These are phyloP conservation scores for Andrena camellia DNA, from an alignment of 2,888 invertebrate genomes.

Conservation along the genomic window DNA sequence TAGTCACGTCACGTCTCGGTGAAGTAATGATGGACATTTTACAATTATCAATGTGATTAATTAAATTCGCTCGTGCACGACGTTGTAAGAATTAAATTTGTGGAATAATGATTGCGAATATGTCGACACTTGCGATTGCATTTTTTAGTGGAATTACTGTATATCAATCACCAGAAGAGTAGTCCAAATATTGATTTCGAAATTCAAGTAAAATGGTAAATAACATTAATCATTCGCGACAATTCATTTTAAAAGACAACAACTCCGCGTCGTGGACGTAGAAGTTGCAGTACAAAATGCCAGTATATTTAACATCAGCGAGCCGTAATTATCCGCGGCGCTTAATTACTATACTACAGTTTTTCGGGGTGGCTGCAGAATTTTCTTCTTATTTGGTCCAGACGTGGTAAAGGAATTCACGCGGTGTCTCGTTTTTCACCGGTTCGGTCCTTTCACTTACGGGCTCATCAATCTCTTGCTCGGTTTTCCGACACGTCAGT, in stretches of 20 bases:
- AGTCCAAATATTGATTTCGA: background rate
- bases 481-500: constrained; percentile 58
- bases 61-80: constrained; percentile 9
- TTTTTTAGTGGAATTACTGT: background rate
- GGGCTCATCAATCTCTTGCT: constrained; percentile 70
- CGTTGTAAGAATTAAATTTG: background rate
- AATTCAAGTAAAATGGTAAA: background rate
- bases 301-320: constrained; percentile 33
- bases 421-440: constrained; percentile 62
- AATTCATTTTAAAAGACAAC: constrained; percentile 11
- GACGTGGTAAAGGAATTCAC: constrained; percentile 60
- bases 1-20: constrained; percentile 32
- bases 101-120: background rate
- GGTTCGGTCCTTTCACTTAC: constrained; percentile 70
- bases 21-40: constrained; percentile 38
- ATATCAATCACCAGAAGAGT: background rate
- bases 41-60: constrained; percentile 42
- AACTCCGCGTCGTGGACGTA: background rate
- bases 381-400: constrained; percentile 53
- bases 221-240: background rate
- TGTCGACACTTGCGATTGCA: background rate
- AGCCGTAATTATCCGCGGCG: constrained; percentile 60
- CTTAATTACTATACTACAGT: constrained; percentile 63
- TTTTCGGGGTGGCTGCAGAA: constrained; percentile 48
- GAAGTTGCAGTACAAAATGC: constrained; percentile 9